Percentiles rank a stretch among this genome's conserved stretches.
These are phyloP conservation scores for Drosophila erecta DNA, from an alignment of 1,140 invertebrate species.

Conservation along the genomic window DNA sequence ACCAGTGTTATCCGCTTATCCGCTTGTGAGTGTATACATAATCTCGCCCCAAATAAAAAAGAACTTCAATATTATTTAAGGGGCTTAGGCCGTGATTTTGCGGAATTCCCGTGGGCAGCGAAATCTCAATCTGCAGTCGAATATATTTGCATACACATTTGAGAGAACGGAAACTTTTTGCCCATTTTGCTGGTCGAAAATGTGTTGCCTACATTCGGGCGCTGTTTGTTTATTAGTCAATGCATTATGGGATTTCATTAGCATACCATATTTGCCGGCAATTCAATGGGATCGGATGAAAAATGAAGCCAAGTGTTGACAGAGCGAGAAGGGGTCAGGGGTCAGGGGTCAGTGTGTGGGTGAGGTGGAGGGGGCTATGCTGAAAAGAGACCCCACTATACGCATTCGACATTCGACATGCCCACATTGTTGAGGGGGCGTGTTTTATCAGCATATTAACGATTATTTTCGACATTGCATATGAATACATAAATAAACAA, in stretches of 20 bases:
- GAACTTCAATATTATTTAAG: slow-evolving; percentile 11
- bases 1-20: too few species aligned
- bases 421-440: slow-evolving; percentile 38
- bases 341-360: too few species aligned
- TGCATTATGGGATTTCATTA: slow-evolving; percentile 49
- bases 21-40: too few species aligned
- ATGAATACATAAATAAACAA: slow-evolving; percentile 83
- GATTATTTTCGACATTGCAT: slow-evolving; percentile 80
- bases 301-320: slow-evolving; percentile 64
- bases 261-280: slow-evolving; percentile 30
- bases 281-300: slow-evolving; percentile 54
- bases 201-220: slow-evolving; percentile 36
- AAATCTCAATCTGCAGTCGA: slow-evolving; percentile 9
- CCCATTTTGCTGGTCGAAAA: slow-evolving; percentile 20
- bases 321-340: slow-evolving; percentile 2
- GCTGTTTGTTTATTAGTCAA: slow-evolving; percentile 48
- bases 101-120: neutral
- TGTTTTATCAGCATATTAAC: slow-evolving; percentile 80
- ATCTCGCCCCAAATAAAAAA: neutral
- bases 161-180: neutral
- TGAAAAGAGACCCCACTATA: neutral
- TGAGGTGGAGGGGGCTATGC: too few species aligned
- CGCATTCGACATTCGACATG: neutral
- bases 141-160: slow-evolving; percentile 22
- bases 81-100: slow-evolving; percentile 10